Percentiles rank a stretch among this genome's conserved stretches.
phyloP scores from a whole-genome alignment of 2,797 vertebrate species.

The Anabas testudineus region DNA sequence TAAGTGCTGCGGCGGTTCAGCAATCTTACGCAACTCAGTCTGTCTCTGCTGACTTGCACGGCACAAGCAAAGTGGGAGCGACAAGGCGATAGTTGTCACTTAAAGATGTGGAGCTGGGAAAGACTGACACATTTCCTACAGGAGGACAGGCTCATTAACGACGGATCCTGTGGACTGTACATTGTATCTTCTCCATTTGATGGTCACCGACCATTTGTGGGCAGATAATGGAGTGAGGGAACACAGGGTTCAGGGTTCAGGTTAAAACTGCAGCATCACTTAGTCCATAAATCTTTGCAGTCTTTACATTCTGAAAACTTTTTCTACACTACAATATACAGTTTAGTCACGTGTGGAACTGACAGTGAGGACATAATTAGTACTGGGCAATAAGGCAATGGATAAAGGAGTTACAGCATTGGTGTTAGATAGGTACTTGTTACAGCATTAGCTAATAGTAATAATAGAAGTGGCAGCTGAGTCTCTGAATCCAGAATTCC shows the following conservation, averaged over 20 bases:
- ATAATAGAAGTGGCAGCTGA: conserved; percentile 85
- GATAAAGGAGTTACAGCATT: conserved; percentile 62
- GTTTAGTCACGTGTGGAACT: conserved; percentile 32
- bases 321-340: background rate
- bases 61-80: conserved; percentile 55
- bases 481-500: conserved; percentile 82
- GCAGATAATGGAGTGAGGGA: background rate
- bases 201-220: background rate
- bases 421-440: conserved; percentile 74
- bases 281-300: background rate
- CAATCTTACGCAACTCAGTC: conserved; percentile 72
- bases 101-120: conserved; percentile 27
- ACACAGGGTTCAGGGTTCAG: background rate
- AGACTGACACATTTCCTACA: conserved; percentile 25
- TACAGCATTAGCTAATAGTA: conserved; percentile 84
- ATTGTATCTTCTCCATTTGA: background rate
- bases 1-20: conserved; percentile 70
- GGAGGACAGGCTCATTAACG: conserved; percentile 45
- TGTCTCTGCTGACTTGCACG: conserved; percentile 77
- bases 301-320: background rate
- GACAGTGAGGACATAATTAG: conserved; percentile 73
- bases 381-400: conserved; percentile 53
- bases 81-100: conserved; percentile 53
- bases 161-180: conserved; percentile 3
- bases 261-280: background rate